Evolutionary conservation across 64 coral and sea anemone genomes (phyloP).

Genomic region (Montipora efflorescens): DNA sequence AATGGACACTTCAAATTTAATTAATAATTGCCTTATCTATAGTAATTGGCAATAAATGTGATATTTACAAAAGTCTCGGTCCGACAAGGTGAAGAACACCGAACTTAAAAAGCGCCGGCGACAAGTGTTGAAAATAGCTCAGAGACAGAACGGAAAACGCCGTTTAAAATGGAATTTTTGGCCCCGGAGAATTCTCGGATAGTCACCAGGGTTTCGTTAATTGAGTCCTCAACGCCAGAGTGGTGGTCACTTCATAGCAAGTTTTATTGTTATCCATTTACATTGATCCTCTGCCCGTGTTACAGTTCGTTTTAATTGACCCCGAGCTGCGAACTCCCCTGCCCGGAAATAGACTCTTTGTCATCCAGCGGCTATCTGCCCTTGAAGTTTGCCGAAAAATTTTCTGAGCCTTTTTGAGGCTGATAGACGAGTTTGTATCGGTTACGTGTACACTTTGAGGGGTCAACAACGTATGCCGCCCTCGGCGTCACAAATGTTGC

Average conservation of each 20-base stretch:
- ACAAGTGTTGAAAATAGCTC: constrained; percentile 44
- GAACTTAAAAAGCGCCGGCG: constrained; percentile 84
- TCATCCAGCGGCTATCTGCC: constrained; percentile 9
- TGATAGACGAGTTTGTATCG: constrained; percentile 44
- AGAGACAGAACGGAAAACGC: constrained; percentile 37
- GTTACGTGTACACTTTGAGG: neutral
- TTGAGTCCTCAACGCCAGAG: neutral
- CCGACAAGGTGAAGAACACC: constrained; percentile 93
- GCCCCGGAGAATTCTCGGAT: neutral
- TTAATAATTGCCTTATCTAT: constrained; percentile 96
- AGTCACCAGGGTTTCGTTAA: neutral
- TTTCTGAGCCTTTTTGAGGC: neutral
- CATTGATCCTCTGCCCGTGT: neutral
- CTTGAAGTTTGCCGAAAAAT: constrained; percentile 58
- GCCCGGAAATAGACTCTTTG: constrained; percentile 53
- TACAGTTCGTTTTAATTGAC: constrained; percentile 20
- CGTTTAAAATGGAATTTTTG: neutral
- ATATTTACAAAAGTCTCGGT: constrained; percentile 99
- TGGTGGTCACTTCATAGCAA: neutral
- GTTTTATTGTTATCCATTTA: neutral
- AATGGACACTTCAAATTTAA: constrained; percentile 98
- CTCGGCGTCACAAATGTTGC: neutral
- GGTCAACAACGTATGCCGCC: constrained; percentile 12
- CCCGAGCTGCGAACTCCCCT: neutral
- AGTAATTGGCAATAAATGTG: constrained; percentile 99